Base-by-base conservation (phyloP, 2,797 vertebrate species). In the Eptatretus atami region DNA sequence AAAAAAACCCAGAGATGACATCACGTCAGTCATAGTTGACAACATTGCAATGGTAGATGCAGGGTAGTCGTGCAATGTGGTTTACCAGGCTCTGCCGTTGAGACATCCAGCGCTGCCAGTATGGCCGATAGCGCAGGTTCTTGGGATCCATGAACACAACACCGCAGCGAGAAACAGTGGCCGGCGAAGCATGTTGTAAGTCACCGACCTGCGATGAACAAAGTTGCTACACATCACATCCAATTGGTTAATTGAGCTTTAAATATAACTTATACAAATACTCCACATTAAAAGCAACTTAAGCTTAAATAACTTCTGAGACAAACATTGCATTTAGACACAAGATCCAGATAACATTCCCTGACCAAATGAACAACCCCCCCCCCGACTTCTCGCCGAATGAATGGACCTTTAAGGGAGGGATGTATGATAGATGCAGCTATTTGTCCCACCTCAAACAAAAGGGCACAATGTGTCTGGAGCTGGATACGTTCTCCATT, bases 101-200 rank as follows among this genome's bases (percentile, higher is more conserved):
- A n/a, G 64, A 66, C 15, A 64, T 24, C 90, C 92, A 98, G 69
- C 77, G 93, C 66, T 82, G 74, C 90, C 88, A 98, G 73, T 76
- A 93, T 1, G 92, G 86, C 10, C 71, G 67, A 60, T 84, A 98
- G 65, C 75, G 78, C 70, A 96, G 73, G 66, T 96, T 93, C 75
- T 95, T 88, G 53, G 92, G 90, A 70, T 98, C 92, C 68, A 98
- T 82, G 70, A 81, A 95, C 64, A 98, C 90, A 84, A 98, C 94
- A 60, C 88, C 92, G 65, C 92, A 94, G 63, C 90, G 84, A 13
- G 88, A 96, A 53, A 98, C 90, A 0, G 88, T 96, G 13, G 90
- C 87, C 63, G 92, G 88, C 15, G 92, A 96, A 15, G 92, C 92
- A 53, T 90, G 84, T 66, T 90, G 86, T 64, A 98, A 73, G 70